Base-by-base conservation (phyloP, 2,113 vertebrate genomes). In the Hippocampus abdominalis region DNA sequence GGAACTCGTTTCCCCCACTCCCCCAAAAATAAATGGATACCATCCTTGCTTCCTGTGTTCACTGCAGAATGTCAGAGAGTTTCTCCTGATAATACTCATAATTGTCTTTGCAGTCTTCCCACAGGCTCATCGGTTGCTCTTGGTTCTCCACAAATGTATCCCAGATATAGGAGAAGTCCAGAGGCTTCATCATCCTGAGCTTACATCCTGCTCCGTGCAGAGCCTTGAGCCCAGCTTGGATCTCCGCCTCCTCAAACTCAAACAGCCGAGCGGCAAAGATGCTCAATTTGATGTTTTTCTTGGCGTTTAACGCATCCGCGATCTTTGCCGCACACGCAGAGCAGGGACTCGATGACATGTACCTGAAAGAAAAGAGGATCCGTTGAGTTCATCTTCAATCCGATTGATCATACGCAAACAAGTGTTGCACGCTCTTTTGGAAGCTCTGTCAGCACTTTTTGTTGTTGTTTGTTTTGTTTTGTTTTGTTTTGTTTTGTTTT, bases 21-120 rank as follows among this genome's bases (percentile, higher is more conserved):
- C n/a, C n/a, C n/a, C 1, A 25, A 27, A 25, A 57, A 27, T 13
- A n/a, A n/a, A n/a, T n/a, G n/a, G 5, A 13, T 27, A 27, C 25
- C 23, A 3, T 57, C 23, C 12, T 27, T 25, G 2, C 79, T 85
- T 60, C 82, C 77, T 69, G 23, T 59, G 16, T 42, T 92, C 90
- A 91, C 23, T 91, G 91, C 25, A 98, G 86, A 81, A 98, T 94
- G 61, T 97, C 95, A 0, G 93, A 88, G 81, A 98, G 16, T 87
- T 94, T 98, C 40, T 96, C 95, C 20, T 96, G 94, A 0, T 98
- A 97, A 80, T 93, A 98, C 18, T 90, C 90, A 32, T 96, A 96
- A 87, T 96, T 98, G 60, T 98, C 96, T 87, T 96, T 95, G 84
- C 96, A 94, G 93, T 98, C 96, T 79, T 96, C 96, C 96, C 96